phyloP scores from a whole-genome alignment of 2,888 invertebrate genomes.

The Polydrusus cervinus region DNA sequence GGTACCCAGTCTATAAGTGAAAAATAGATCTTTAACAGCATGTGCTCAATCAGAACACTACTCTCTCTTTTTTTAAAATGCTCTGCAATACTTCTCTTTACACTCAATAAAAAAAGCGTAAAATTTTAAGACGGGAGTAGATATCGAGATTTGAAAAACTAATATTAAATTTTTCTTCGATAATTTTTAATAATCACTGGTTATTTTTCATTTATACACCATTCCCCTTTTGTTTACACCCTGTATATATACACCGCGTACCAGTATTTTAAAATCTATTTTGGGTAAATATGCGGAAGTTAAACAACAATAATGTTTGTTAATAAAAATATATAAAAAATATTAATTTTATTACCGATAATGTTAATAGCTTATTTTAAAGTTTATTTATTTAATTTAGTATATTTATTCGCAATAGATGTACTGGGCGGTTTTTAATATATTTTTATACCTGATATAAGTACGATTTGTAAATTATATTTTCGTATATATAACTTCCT shows the following conservation, averaged over 20 bases:
- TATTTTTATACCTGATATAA: slow-evolving; percentile 36
- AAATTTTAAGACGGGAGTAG: no score
- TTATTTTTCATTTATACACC: slow-evolving; percentile 23
- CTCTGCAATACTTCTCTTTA: no score
- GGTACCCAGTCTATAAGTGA: slow-evolving; percentile 5
- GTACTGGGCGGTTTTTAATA: slow-evolving; percentile 29
- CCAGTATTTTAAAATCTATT: slow-evolving; percentile 24
- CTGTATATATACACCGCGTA: slow-evolving; percentile 16
- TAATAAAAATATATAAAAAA: not conserved
- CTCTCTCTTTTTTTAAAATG: no score
- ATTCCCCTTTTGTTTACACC: not conserved
- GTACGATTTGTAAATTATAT: slow-evolving; percentile 31
- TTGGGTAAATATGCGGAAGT: slow-evolving; percentile 9
- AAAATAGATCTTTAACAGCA: slow-evolving; percentile 4
- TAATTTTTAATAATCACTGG: not conserved
- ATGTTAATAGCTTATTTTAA: slow-evolving; percentile 13
- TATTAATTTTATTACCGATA: not conserved
- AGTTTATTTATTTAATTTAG: slow-evolving; percentile 5
- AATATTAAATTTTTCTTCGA: no score
- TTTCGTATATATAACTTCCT: slow-evolving; percentile 22
- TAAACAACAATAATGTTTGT: slow-evolving; percentile 3
- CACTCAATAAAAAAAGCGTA: no score
- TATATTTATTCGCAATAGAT: slow-evolving; percentile 29
- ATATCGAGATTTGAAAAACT: no score
- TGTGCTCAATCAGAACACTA: no score